Percentiles rank a stretch among this genome's conserved stretches.
These are phyloP conservation scores for Eucidaris tribuloides DNA, from an alignment of 35 echinoderm and acorn worm genomes.

Conservation along the genomic window DNA sequence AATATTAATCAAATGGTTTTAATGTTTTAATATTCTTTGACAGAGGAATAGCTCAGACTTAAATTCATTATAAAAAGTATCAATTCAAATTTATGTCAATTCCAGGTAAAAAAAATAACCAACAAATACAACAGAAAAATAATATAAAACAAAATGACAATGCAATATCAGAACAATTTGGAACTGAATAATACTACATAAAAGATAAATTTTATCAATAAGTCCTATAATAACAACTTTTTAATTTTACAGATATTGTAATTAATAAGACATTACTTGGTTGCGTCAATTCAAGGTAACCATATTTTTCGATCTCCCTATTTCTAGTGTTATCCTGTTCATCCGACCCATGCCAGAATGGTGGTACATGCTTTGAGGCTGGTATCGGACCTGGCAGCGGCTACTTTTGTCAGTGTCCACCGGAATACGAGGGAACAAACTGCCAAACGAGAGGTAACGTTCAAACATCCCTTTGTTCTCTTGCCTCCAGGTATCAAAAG, in stretches of 20 bases:
- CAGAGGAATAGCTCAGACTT: neutral
- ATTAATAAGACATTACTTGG: neutral
- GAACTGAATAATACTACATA: neutral
- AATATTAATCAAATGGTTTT: neutral
- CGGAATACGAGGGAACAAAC: constrained; percentile 56
- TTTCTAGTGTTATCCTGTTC: constrained; percentile 37
- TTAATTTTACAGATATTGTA: neutral
- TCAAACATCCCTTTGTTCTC: neutral
- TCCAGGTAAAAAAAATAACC: too few relatives aligned
- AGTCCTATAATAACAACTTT: neutral
- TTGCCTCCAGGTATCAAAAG: neutral
- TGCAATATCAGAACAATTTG: neutral
- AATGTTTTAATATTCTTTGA: neutral
- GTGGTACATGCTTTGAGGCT: constrained; percentile 51
- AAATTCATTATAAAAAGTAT: neutral
- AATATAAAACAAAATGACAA: neutral
- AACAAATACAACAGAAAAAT: too few relatives aligned
- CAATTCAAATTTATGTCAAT: too few relatives aligned
- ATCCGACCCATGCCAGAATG: constrained; percentile 60
- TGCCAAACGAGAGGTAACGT: constrained; percentile 27
- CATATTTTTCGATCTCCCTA: neutral
- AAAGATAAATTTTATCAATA: too few relatives aligned
- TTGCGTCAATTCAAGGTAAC: neutral
- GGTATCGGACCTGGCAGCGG: constrained; percentile 8
- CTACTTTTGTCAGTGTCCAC: constrained; percentile 54